Evolutionary conservation across 2,113 vertebrate species (phyloP), one percentile per base, ranked within the genome.

Genomic region (Cricetomys ansorgei): DNA sequence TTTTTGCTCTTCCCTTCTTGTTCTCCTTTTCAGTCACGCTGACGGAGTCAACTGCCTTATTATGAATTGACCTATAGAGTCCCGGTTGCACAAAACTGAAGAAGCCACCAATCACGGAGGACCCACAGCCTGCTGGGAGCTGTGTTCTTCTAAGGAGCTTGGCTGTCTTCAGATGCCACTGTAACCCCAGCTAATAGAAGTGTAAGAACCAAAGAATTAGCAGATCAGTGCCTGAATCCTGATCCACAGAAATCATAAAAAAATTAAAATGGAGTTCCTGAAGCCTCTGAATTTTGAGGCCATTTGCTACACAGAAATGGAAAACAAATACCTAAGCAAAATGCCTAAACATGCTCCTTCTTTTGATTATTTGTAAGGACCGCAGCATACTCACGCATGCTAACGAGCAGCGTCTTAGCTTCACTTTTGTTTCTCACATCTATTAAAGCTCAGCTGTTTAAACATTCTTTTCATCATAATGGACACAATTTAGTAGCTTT

Each of bases 241-340:
- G 88, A 95, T 19, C 69, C 64, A 79, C 31, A 57, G 88, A 96
- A 53, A 91, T 40, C 23, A 27, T 13, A 96, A 76, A 59, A 45
- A 59, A 64, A 89, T 40, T 79, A 83, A 86, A 40, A 55, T 23
- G 50, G 48, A 40, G 37, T 40, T 25, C 5, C 69, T 37, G n/a
- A 70, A 93, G 15, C 34, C 43, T 53, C 67, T 83, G 67, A 13
- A 69, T 83, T 95, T 72, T 53, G 73, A 97, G 72, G 34, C 57
- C 45, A 84, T 88, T 79, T 64, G 16, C 94, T 93, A 85, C 79
- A 93, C 1, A 69, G n/a, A 93, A 95, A 81, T 83, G 92, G 43
- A 16, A 55, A 55, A 77, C 23, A 50, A 64, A 69, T 34, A 12
- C 43, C 45, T 67, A 57, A 87, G 37, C 29, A 55, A 91, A 59